A percentile compares a stretch with the other conserved stretches of the same genome.
Evolutionary conservation across 2,888 invertebrate species (phyloP).

Genomic region (Tigriopus californicus): DNA sequence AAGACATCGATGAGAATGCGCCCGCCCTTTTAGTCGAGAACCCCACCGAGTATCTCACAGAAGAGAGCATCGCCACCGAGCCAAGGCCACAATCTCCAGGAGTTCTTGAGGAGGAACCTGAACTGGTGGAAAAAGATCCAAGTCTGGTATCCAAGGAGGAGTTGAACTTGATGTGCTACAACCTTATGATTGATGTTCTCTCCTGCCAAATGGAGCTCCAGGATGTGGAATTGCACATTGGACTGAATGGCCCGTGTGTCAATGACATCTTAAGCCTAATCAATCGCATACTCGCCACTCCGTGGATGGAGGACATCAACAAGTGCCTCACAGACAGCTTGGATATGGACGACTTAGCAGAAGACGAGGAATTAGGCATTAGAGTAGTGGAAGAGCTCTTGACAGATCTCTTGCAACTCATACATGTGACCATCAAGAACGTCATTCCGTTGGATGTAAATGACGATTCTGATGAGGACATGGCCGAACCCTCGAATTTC

Average conservation of each 20-base stretch:
- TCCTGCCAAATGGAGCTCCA: slow-evolving; percentile 71
- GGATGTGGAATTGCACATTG: slow-evolving; percentile 58
- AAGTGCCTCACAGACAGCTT: slow-evolving; percentile 30
- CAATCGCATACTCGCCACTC: slow-evolving; percentile 50
- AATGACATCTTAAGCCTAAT: slow-evolving; percentile 47
- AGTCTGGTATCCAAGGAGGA: slow-evolving; percentile 23
- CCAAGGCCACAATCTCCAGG: not conserved
- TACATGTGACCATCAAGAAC: not conserved
- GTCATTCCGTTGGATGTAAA: not conserved
- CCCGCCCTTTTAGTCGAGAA: not conserved
- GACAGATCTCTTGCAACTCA: slow-evolving; percentile 1
- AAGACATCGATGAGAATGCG: not conserved
- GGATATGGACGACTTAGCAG: not conserved
- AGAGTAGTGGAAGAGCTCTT: not conserved
- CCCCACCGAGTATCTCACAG: slow-evolving; percentile 7
- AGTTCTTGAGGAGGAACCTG: not conserved
- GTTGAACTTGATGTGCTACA: slow-evolving; percentile 72
- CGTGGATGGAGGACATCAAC: slow-evolving; percentile 45
- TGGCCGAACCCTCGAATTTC: not conserved
- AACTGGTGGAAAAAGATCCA: not conserved
- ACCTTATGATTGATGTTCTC: slow-evolving; percentile 84
- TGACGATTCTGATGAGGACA: not conserved
- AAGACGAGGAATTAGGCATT: not conserved
- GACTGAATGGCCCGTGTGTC: slow-evolving; percentile 51
- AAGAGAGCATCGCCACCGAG: slow-evolving; percentile 2